Evolutionary conservation across 2,113 vertebrate genomes (phyloP), one percentile per base, ranked within the genome.

Genomic region (Dasyornis broadbenti): DNA sequence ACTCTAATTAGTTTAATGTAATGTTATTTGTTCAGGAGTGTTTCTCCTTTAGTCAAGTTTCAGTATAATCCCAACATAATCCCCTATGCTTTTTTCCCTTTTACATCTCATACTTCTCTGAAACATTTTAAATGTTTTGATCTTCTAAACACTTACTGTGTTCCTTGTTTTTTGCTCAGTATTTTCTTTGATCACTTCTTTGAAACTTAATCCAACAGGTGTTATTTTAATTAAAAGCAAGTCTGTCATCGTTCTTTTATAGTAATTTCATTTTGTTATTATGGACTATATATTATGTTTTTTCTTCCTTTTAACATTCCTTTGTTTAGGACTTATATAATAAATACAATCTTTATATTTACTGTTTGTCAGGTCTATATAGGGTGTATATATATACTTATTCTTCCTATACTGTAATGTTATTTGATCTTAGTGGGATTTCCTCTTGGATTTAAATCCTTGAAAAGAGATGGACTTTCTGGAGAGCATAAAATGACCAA

Each of bases 21-120:
- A 61, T 56, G 13, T 89, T 95, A 91, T 97, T 95, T 97, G 88
- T 95, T 95, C 92, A 95, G 83, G 69, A 94, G 86, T 77, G 47
- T 76, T 88, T 31, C 78, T 82, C 72, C 71, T 92, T 97, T 93
- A 91, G 86, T 96, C 93, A 94, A 77, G 15, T 97, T 97, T 91
- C 93, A 90, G 27, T 82, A 66, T 92, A 96, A 95, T 95, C 79
- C 60, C 72, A 84, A 40, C 22, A 54, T 92, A 96, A 95, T 94
- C 94, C 86, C 37, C 2, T 3, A 47, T 69, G 24, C 45, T 82
- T 84, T 86, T 72, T 31, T 3, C 22, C 13, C 31, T 84, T 97
- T 95, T 85, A 91, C 63, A 87, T 89, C 92, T 85, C 49, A 39
- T 89, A 77, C 42, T 92, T 83, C 64, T 92, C 49, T 65, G 30